These are phyloP conservation scores for Argyrosomus japonicus DNA, from an alignment of 2,113 vertebrate species.

Conservation along the genomic window DNA sequence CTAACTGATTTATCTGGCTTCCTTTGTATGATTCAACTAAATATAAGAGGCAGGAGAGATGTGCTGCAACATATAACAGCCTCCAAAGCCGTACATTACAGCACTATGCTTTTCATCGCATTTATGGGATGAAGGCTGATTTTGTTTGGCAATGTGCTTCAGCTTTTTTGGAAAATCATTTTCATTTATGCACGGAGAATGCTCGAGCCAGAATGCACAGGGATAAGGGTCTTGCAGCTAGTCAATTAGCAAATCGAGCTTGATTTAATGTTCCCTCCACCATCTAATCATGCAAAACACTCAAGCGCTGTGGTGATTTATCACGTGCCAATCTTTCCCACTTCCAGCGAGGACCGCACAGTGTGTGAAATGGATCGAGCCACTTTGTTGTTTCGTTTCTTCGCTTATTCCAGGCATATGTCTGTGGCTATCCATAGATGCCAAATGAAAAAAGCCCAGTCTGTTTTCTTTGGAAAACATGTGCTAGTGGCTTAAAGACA, in stretches of 20 bases:
- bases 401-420: constrained; percentile 35
- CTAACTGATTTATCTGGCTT: constrained; percentile 54
- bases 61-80: neutral
- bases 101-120: neutral
- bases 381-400: constrained; percentile 31
- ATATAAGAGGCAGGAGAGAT: constrained; percentile 20
- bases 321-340: constrained; percentile 60
- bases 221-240: constrained; percentile 44
- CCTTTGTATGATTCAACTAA: constrained; percentile 67
- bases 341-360: constrained; percentile 43
- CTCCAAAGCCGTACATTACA: constrained; percentile 8
- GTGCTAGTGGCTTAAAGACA: neutral
- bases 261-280: constrained; percentile 70
- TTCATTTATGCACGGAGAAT: constrained; percentile 30
- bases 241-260: constrained; percentile 69
- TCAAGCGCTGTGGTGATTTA: constrained; percentile 57
- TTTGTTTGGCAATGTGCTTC: neutral
- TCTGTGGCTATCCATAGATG: constrained; percentile 11
- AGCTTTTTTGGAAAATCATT: constrained; percentile 21
- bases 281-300: constrained; percentile 71
- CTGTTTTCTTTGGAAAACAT: constrained; percentile 16
- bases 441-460: constrained; percentile 27
- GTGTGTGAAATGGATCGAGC: constrained; percentile 39
- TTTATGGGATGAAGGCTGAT: neutral
- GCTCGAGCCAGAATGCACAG: constrained; percentile 38